Evolutionary conservation across 2,888 invertebrate genomes (phyloP).

Genomic region (Alitta virens): DNA sequence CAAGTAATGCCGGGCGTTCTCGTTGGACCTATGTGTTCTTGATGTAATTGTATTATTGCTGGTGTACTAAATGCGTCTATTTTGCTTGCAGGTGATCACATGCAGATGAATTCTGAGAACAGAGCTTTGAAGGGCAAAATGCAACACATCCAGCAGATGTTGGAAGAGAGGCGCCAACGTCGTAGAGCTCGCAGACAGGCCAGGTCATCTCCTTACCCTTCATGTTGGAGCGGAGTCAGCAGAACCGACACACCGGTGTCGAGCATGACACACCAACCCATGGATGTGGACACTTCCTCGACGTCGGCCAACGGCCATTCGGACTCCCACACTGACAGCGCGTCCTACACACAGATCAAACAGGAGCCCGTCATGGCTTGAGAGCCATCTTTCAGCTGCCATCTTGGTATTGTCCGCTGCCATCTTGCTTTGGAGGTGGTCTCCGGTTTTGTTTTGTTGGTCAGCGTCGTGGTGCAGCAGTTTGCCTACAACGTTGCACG

Average conservation of each 20-base stretch:
- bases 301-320: slow-evolving; percentile 3
- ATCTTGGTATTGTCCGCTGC: no score
- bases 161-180: slow-evolving; percentile 80
- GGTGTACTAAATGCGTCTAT: not conserved
- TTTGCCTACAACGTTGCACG: no score
- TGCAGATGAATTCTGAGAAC: slow-evolving; percentile 63
- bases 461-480: no score
- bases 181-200: slow-evolving; percentile 69
- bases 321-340: slow-evolving; percentile 2
- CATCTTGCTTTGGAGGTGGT: no score
- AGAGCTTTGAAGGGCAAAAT: slow-evolving; percentile 81
- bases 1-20: no score
- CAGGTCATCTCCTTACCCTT: slow-evolving; percentile 18
- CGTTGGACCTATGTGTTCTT: no score
- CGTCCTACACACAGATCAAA: slow-evolving; percentile 4
- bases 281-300: slow-evolving; percentile 14
- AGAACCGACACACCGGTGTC: not conserved
- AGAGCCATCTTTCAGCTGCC: not conserved
- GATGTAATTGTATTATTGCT: no score
- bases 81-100: slow-evolving; percentile 5
- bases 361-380: slow-evolving; percentile 17
- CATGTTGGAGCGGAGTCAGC: not conserved
- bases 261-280: slow-evolving; percentile 1
- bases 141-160: slow-evolving; percentile 80
- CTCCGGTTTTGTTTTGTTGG: no score